phyloP scores from a whole-genome alignment of 1,140 invertebrate genomes.

The Caenorhabditis inopinata region DNA sequence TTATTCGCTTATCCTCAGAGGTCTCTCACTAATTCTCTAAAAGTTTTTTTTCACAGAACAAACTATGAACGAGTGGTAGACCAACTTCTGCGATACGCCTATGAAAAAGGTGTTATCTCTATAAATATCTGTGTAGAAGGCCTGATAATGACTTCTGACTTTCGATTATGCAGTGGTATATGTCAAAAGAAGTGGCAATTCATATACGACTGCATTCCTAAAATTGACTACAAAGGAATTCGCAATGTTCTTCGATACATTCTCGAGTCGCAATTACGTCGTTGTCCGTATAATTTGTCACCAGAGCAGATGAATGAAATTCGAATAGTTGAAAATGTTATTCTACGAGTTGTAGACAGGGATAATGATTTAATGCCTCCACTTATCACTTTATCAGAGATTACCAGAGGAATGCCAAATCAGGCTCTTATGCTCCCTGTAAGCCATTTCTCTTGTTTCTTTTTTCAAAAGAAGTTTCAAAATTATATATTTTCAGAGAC shows the following conservation, averaged over 20 bases:
- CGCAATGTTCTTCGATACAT: not conserved
- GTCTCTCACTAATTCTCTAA: too few relatives aligned
- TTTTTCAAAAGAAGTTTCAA: too few relatives aligned
- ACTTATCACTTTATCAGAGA: not conserved
- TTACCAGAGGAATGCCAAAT: not conserved
- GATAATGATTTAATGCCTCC: not conserved
- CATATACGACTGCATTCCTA: not conserved
- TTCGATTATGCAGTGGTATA: not conserved
- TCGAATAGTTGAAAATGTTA: not conserved
- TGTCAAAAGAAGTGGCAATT: not conserved
- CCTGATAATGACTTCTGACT: constrained; percentile 5
- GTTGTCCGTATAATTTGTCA: not conserved
- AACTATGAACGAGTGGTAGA: not conserved
- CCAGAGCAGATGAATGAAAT: not conserved
- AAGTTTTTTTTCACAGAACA: not conserved
- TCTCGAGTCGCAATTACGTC: not conserved
- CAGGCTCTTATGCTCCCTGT: not conserved
- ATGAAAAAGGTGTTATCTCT: not conserved
- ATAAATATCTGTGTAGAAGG: not conserved
- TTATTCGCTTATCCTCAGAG: not conserved
- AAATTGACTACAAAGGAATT: constrained; percentile 16
- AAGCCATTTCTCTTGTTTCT: not conserved
- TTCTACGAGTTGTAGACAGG: not conserved
- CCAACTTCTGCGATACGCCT: not conserved
- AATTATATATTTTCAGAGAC: constrained; percentile 17